Base-by-base conservation (phyloP, 1,140 invertebrate genomes). In the Temnothorax longispinosus region DNA sequence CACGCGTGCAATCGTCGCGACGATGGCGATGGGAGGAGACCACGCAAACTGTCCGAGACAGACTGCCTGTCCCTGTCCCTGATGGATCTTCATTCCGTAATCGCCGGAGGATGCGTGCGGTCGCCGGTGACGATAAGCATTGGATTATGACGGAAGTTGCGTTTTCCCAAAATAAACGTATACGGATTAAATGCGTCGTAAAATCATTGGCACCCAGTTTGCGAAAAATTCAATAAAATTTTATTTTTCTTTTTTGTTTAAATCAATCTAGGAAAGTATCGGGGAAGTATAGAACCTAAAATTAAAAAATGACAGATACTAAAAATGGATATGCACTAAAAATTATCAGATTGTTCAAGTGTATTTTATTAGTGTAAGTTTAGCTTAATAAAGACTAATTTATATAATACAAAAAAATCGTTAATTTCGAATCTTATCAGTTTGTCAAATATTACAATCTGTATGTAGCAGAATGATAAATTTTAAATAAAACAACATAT, bases 101-200 rank as follows among this genome's bases (percentile, higher is more conserved):
- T 71, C 69, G 62, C 8, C 77, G 44, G 65, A 89, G 78, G 88
- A 89, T 89, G 69, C 27, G 27, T 72, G 89, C 86, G 89, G 89
- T 85, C 56, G 88, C 44, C 86, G 80, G 77, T 85, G 60, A 76
- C 69, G 85, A 88, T 88, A 88, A 90, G 47, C 41, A 71, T 50
- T 87, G 50, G 72, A 60, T 89, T 69, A 35, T 27, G 5, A 11
- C 75, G 86, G 64, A 90, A 86, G 27, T 62, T 81, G 76, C 21
- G 76, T 69, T 62, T 74, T 71, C 71, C 50, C 41, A 11, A 90
- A 89, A 85, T 71, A 54, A 85, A 80, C 65, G 38, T 80, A 38
- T 32, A 27, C 1, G 32, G 50, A 84, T 78, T 65, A 58, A 84
- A 76, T 54, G 64, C 35, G 52, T 15, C 7, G 44, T 13, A 5